Percentiles rank a stretch among this genome's conserved stretches.
phyloP scores from a whole-genome alignment of 23 tunicate species.

The Trididemnum nubilum region DNA sequence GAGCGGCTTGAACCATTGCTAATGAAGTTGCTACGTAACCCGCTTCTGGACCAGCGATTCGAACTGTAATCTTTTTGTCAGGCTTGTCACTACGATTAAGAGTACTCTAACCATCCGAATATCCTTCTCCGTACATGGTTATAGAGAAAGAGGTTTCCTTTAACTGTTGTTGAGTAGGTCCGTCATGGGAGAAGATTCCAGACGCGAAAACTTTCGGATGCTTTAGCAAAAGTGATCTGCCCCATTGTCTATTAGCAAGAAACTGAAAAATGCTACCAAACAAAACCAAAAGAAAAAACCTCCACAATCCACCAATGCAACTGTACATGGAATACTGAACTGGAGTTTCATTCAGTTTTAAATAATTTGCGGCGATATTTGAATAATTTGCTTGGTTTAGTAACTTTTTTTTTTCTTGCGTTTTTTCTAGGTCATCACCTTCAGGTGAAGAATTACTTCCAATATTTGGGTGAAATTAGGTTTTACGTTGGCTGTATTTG shows the following conservation, averaged over 20 bases:
- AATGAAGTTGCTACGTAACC: slow-evolving; percentile 85
- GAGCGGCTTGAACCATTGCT: slow-evolving; percentile 66
- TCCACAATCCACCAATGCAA: slow-evolving; percentile 30
- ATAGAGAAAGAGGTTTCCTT: slow-evolving; percentile 50
- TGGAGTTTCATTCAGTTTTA: slow-evolving; percentile 38
- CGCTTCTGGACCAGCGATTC: slow-evolving; percentile 81
- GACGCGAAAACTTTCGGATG: slow-evolving; percentile 78
- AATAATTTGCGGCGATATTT: slow-evolving; percentile 79
- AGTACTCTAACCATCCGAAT: slow-evolving; percentile 14
- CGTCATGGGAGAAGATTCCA: slow-evolving; percentile 69
- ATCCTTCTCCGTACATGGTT: slow-evolving; percentile 75
- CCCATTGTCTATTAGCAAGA: slow-evolving; percentile 62
- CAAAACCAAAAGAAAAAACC: slow-evolving; percentile 12
- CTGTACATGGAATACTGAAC: slow-evolving; percentile 80
- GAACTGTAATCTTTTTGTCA: slow-evolving; percentile 48
- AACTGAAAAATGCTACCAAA: slow-evolving; percentile 61
- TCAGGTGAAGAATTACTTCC: slow-evolving; percentile 46
- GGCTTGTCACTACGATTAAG: slow-evolving; percentile 14
- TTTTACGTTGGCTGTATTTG: slow-evolving; percentile 73
- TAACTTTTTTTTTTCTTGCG: slow-evolving; percentile 43
- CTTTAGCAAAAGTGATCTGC: slow-evolving; percentile 57
- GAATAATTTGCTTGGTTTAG: slow-evolving; percentile 56
- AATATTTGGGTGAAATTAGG: slow-evolving; percentile 49
- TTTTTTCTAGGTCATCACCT: slow-evolving; percentile 76
- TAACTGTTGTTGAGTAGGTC: slow-evolving; percentile 73